Base-by-base conservation (phyloP, 37 sponge, comb jelly and placozoan genomes). In the Axinella damicornis region DNA sequence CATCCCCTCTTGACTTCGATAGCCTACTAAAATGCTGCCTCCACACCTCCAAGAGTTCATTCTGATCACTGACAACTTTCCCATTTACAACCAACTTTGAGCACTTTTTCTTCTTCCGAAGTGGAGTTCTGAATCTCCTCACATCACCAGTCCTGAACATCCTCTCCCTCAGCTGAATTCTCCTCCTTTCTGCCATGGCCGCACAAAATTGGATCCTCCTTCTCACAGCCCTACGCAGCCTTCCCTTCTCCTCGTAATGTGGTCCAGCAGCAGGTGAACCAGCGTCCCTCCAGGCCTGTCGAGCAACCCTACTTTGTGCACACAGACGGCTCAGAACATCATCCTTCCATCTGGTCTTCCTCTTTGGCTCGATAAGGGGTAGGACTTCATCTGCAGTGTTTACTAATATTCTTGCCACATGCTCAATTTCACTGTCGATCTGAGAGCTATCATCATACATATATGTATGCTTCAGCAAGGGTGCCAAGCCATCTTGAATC, bases 41-140 rank as follows among this genome's bases (percentile, higher is more conserved):
- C 46, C 46, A 46, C 4, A 46, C 46, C 46, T 9, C 6, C 4
- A 12, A 9, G 9, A 76, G 77, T 4, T 4, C 19, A 1, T 76
- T 61, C 17, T 53, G 56, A 16, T 73, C 53, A 14, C 13, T 53
- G 11, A 73, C 77, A 5, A 31, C 28, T 61, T 76, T 61, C 20
- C 77, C 77, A 55, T 34, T 36, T 2, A 76, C 39, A 30, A 76
- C 59, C 61, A 76, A 61, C 77, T 76, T 76, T 6, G 61, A 55
- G 22, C 33, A 76, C 14, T 30, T 24, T 37, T 11, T 6, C 39
- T 69, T 13, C 34, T 12, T 69, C 71, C 33, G 22, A 11, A 17
- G 71, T 69, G 71, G 71, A 17, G 71, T 69, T 33, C 22, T 69
- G 27, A 69, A 69, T 33, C 34, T 24, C 13, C 71, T 69, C 2